Evolutionary conservation across 2,888 invertebrate species (phyloP), one percentile per base, ranked within the genome.

Genomic region (Scaptomyza reducta): DNA sequence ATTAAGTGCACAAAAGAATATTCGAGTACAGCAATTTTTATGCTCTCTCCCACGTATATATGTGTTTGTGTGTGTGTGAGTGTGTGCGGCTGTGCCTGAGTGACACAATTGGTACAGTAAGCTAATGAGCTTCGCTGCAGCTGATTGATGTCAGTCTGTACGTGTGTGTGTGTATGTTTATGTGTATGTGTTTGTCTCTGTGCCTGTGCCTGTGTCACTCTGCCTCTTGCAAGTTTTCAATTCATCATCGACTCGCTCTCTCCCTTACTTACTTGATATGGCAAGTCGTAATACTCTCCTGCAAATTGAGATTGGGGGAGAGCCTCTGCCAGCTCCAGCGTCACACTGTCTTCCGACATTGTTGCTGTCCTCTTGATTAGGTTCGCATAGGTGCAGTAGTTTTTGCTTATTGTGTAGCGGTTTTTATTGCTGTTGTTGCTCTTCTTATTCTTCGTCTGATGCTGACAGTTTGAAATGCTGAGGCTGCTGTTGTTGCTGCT

Each of bases 261-360:
- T 31, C 13, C 41, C 22, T 38, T 83, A 82, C 82, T 82, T 73
- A 82, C 82, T 66, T 82, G 85, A 42, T 57, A 87, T 41, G 77
- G 62, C 67, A 81, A 56, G 55, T 82, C 85, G 67, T 55, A 73
- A 46, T 50, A 81, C 25, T 85, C 82, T 68, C 85, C 59, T 55
- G 47, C 38, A 25, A 64, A 70, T 64, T 72, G 74, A 54, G 70
- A 68, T 59, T 76, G 53, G 42, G 76, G 33, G 31, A 64, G 53
- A 66, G 77, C 77, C 41, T 68, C 64, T 11, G 62, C 60, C 63
- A 54, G 64, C 46, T 61, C 45, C 27, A 45, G 46, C 35, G 40
- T 22, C 57, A 56, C 31, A 60, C 68, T 55, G 38, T 62, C 62
- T 63, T 63, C 49, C 29, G 61, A 62, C 64, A 42, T 56, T 59